These are phyloP conservation scores for Berghia stephanieae DNA, from an alignment of 1,140 invertebrate genomes.

Conservation along the genomic window DNA sequence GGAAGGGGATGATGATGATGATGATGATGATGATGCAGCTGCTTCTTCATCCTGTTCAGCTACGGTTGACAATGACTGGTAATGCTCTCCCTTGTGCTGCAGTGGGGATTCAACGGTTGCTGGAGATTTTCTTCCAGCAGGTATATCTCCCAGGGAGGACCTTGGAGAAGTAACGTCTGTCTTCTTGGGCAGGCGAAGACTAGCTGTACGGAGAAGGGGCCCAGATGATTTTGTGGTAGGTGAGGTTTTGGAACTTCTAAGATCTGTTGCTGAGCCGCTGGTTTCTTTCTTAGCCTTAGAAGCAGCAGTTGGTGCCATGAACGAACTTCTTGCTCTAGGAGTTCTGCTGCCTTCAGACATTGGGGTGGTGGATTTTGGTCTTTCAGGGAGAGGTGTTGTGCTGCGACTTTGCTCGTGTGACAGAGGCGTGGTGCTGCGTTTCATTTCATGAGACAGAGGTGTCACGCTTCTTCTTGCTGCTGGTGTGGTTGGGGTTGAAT, in stretches of 20 bases:
- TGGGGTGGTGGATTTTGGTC: not conserved
- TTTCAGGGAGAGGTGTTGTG: conserved; percentile 25
- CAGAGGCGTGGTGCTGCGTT: not conserved
- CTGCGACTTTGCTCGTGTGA: conserved; percentile 18
- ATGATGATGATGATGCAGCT: too few species aligned
- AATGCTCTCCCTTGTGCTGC: not conserved
- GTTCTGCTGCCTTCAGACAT: conserved; percentile 15
- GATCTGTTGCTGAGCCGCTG: not conserved
- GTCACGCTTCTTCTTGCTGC: not conserved
- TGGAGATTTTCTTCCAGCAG: conserved; percentile 9
- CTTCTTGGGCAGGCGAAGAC: conserved; percentile 16
- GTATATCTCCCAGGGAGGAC: not conserved
- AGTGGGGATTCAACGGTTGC: conserved; percentile 3
- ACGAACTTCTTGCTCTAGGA: conserved; percentile 39
- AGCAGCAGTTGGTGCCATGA: conserved; percentile 56
- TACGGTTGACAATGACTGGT: conserved; percentile 35
- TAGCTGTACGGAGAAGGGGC: conserved; percentile 8
- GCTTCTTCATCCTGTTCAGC: conserved; percentile 28
- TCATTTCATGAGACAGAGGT: not conserved
- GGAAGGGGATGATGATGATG: too few species aligned
- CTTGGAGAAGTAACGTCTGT: too few species aligned
- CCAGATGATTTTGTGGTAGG: conserved; percentile 1
- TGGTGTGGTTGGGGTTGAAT: not conserved
- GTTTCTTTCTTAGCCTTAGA: conserved; percentile 41
- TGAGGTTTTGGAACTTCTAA: conserved; percentile 32